Evolutionary conservation across 2,113 vertebrate species (phyloP).

Genomic region (Corythornis madagascariensis): DNA sequence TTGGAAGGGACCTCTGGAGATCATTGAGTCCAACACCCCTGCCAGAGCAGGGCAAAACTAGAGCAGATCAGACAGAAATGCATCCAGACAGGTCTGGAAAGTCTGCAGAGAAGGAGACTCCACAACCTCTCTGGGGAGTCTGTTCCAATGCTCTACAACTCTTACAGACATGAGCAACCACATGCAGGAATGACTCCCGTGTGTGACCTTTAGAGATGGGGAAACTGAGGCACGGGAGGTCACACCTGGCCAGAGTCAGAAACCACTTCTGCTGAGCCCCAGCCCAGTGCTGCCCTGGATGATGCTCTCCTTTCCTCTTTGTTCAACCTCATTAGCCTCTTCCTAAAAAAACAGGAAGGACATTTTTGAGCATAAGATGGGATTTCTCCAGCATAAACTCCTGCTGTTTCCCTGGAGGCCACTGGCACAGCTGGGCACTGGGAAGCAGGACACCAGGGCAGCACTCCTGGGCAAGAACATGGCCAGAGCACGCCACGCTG

Average conservation of each 20-base stretch:
- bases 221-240: not conserved
- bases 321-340: not conserved
- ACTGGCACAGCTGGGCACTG: not conserved
- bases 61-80: too few relatives aligned
- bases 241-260: not conserved
- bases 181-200: not conserved
- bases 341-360: not conserved
- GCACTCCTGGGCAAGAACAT: fast-evolving
- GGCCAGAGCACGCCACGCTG: not conserved
- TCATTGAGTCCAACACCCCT: not conserved
- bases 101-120: too few relatives aligned
- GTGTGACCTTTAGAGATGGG: not conserved
- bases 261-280: not conserved
- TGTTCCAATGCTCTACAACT: too few relatives aligned
- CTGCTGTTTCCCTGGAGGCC: not conserved
- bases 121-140: too few relatives aligned
- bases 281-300: fast-evolving
- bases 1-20: too few relatives aligned
- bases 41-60: too few relatives aligned
- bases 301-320: not conserved
- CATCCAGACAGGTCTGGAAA: too few relatives aligned
- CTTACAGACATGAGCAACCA: not conserved
- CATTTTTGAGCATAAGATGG: not conserved
- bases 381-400: not conserved
- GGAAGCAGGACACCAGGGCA: not conserved